These are phyloP conservation scores for Scelioninae gen. 1 DNA, from an alignment of 2,888 invertebrate species.

Conservation along the genomic window DNA sequence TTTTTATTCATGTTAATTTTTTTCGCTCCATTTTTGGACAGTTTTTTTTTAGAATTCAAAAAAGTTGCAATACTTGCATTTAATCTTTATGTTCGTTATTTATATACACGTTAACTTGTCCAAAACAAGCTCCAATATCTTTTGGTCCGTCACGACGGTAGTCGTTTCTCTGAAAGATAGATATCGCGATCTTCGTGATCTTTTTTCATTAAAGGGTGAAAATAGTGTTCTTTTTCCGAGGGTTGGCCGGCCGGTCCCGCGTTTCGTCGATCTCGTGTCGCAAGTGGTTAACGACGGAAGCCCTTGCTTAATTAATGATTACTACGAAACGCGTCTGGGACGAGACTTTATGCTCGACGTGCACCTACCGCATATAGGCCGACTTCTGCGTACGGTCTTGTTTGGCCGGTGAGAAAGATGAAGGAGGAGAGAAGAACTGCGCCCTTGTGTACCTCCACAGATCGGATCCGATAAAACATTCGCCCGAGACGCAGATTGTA, in stretches of 20 bases:
- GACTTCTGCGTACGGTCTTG: conserved; percentile 71
- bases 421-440: conserved; percentile 43
- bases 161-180: conserved; percentile 56
- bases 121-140: too few species aligned
- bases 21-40: too few species aligned
- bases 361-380: conserved; percentile 63
- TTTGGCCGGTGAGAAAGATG: conserved; percentile 53
- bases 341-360: conserved; percentile 76
- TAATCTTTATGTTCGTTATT: too few species aligned
- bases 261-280: conserved; percentile 67
- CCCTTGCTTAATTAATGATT: conserved; percentile 83
- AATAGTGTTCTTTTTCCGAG: conserved; percentile 16
- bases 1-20: too few species aligned
- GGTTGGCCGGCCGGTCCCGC: conserved; percentile 43
- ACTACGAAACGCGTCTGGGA: conserved; percentile 83
- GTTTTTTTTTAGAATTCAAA: too few species aligned
- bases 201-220: conserved; percentile 45
- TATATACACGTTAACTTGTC: too few species aligned
- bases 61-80: too few species aligned
- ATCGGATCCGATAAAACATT: conserved; percentile 73
- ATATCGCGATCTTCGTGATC: conserved; percentile 39
- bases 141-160: conserved; percentile 37
- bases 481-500: conserved; percentile 62
- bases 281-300: conserved; percentile 77
- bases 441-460: conserved; percentile 71